Base-by-base conservation (phyloP, 1,140 invertebrate genomes). In the Pygmarrhopalites habei region DNA sequence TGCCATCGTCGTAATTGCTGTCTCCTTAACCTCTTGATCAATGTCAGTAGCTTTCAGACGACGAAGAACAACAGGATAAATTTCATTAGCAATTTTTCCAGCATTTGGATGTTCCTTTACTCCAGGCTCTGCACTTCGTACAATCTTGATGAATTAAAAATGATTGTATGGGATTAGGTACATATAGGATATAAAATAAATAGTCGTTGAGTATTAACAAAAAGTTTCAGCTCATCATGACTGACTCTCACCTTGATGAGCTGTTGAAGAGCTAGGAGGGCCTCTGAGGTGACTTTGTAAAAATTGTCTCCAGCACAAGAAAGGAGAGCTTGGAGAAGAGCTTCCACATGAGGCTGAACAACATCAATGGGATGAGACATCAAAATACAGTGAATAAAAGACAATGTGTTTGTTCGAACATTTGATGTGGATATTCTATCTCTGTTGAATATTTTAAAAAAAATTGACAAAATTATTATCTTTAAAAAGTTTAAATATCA, bases 201-300 rank as follows among this genome's bases (percentile, higher is more conserved):
- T n/a, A n/a, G n/a, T n/a, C n/a, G n/a, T n/a, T n/a, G n/a, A n/a
- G n/a, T n/a, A n/a, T n/a, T n/a, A n/a, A n/a, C n/a, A n/a, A n/a
- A n/a, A n/a, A n/a, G n/a, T n/a, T n/a, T n/a, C n/a, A n/a, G n/a
- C n/a, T n/a, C n/a, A n/a, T n/a, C n/a, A n/a, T n/a, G n/a, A n/a
- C n/a, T n/a, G n/a, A n/a, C n/a, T n/a, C n/a, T n/a, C n/a, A n/a
- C n/a, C n/a, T n/a, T n/a, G 4, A 98, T 92, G 44, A 98, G 80
- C 63, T 95, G 89, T 73, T 98, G 93, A 56, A 97, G 79, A 29
- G 97, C 93, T 14, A 93, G 77, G 21, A 99, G 76, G 1, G 92
- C 92, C 78, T 96, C 93, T 0, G 95, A 93, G 4, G 93, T 94
- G 46, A 98, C 96, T 79, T 99, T 98, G 78, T 99, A 99, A 79